Evolutionary conservation across 1,140 invertebrate species (phyloP), one percentile per base, ranked within the genome.

Genomic region (Zelostemma sp.): DNA sequence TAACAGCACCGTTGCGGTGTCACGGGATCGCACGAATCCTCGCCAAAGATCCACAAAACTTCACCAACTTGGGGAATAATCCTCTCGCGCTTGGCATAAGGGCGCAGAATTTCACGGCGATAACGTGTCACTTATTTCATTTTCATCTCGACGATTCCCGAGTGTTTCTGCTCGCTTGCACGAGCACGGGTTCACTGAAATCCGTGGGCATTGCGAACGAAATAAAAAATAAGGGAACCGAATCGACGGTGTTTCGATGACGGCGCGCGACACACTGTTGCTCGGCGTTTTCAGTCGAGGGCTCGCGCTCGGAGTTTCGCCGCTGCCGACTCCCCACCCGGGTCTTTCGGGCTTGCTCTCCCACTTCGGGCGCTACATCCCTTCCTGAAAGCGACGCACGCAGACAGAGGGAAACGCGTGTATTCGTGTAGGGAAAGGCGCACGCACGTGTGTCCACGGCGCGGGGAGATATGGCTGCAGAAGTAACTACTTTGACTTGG

Each of bases 211-310:
- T 50, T 19, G 8, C 12, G 48, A 50, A 33, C 48, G 48, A 35
- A 48, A 43, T n/a, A 47, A 25, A 18, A 35, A 6, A 8, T 16
- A 8, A 17, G 12, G 6, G 14, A 17, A 50, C 11, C 16, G 46
- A 35, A 50, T 11, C 15, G 28, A 50, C 48, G 15, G 16, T 5
- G 1, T 9, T 35, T 35, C 48, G 14, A 8, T 16, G 28, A 35
- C 48, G 48, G 28, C 48, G 48, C 48, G 46, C 48, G 48, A 50
- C 28, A 50, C 48, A 33, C 48, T 50, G 28, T 50, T 35, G 48
- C 48, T 33, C 28, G 6, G 48, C 28, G 48, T 33, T 35, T 50
- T 50, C 28, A 14, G 19, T 12, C 25, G 19, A 31, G 46, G 19
- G 45, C 45, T 12, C 19, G 4, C 6, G 8, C 3, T 47, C 16